These are phyloP conservation scores for Coboldia fuscipes DNA, from an alignment of 1,140 invertebrate species.

Conservation along the genomic window DNA sequence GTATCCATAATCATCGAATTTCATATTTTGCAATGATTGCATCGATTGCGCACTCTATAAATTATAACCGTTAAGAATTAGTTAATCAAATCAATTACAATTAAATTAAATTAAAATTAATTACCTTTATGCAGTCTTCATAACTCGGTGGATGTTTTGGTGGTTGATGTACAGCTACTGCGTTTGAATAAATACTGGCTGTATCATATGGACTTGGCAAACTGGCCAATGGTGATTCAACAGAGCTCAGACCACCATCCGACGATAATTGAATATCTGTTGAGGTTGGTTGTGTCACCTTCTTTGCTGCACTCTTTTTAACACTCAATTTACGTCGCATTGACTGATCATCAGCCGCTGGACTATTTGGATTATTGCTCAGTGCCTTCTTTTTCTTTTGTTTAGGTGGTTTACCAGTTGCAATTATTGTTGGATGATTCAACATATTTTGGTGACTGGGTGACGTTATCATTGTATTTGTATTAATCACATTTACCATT, in stretches of 20 bases:
- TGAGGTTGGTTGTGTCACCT: constrained; percentile 4
- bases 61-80: neutral
- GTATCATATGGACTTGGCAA: constrained; percentile 57
- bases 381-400: constrained; percentile 27
- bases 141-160: constrained; percentile 66
- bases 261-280: constrained; percentile 14
- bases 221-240: constrained; percentile 38
- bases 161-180: constrained; percentile 36
- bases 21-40: constrained; percentile 24
- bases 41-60: constrained; percentile 26
- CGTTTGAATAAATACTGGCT: constrained; percentile 56
- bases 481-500: constrained; percentile 40
- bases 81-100: constrained; percentile 1
- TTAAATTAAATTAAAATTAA: constrained; percentile 1
- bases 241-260: constrained; percentile 32
- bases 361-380: constrained; percentile 33
- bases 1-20: constrained; percentile 27
- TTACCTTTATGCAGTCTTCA: constrained; percentile 66
- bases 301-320: constrained; percentile 36
- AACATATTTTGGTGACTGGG: constrained; percentile 46
- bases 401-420: constrained; percentile 44
- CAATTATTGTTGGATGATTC: constrained; percentile 59
- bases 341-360: constrained; percentile 30
- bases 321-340: constrained; percentile 48
- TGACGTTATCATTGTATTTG: constrained; percentile 18